Evolutionary conservation across 2,113 vertebrate genomes (phyloP), one percentile per base, ranked within the genome.

Genomic region (Chroicocephalus ridibundus): DNA sequence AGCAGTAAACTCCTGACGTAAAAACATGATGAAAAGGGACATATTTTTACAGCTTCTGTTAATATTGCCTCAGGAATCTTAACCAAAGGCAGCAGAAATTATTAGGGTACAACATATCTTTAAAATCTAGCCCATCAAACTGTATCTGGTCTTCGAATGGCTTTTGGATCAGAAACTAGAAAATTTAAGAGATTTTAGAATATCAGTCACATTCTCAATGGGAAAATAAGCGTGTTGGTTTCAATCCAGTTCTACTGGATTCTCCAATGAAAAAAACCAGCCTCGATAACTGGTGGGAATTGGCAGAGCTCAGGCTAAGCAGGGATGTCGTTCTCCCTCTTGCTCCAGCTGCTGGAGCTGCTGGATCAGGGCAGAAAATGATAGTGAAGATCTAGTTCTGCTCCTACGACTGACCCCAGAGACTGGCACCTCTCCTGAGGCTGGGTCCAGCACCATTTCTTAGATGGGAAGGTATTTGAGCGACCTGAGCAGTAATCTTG

Each of bases 1-100:
- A 93, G 62, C 38, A 81, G 64, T 83, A 90, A 95, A 92, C 88
- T 89, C 89, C 66, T 96, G 95, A 95, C 60, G 38, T 94, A 94
- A 95, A 92, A 68, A 88, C 64, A 58, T 15, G 46, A 78, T 66
- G 95, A 94, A 94, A 94, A 90, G 38, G 79, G 52, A 76, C 70
- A 18, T 87, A 65, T 87, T 95, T 96, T 89, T 93, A 95, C 74
- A 91, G 65, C 86, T 93, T 94, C 65, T 1, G 0, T 89, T 94
- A 93, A 79, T 95, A 69, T 61, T 94, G 86, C 95, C 74, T 79
- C 34, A 54, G 88, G 91, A 75, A 88, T 72, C 77, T 84, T 68
- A 95, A 92, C 36, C 69, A 82, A 94, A 91, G 38, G 64, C 70
- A 82, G 69, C 57, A 92, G 69, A 94, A 95, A 78, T 95, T 55